Conservation (phyloP, 1,140 invertebrate genomes). For the Phymastichus coffea region DNA sequence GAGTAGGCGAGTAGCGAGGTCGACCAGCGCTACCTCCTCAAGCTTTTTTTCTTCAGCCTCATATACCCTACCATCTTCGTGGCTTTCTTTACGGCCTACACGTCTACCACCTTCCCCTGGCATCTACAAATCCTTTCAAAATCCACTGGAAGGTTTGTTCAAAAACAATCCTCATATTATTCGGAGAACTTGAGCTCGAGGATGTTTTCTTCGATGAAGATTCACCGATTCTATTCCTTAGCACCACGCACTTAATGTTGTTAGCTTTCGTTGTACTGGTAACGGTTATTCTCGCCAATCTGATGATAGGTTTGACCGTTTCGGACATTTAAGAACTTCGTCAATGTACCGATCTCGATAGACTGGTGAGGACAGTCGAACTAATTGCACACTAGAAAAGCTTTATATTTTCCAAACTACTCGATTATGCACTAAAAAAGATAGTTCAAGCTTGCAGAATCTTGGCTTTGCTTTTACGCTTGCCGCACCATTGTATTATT, state of each 20-base stretch:
- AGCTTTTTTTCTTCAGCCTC: constrained; percentile 78
- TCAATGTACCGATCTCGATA: constrained; percentile 75
- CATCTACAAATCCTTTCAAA: constrained; percentile 69
- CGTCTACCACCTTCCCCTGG: constrained; percentile 58
- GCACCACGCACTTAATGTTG: constrained; percentile 76
- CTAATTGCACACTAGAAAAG: constrained; percentile 77
- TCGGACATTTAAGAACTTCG: constrained; percentile 82
- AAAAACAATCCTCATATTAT: constrained; percentile 90
- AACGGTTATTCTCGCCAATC: constrained; percentile 81
- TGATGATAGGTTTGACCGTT: constrained; percentile 82
- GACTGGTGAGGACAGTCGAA: constrained; percentile 77
- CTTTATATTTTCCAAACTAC: constrained; percentile 74
- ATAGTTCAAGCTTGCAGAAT: constrained; percentile 66
- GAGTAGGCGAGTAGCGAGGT: constrained; percentile 64
- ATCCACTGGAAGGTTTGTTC: constrained; percentile 64
- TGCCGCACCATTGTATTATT: constrained; percentile 68
- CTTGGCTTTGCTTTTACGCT: constrained; percentile 69
- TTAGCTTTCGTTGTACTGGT: constrained; percentile 77
- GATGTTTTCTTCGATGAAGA: constrained; percentile 74
- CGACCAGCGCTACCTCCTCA: constrained; percentile 71
- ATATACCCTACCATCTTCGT: constrained; percentile 78
- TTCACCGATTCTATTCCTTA: constrained; percentile 59
- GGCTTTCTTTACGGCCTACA: constrained; percentile 69
- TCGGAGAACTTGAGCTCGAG: constrained; percentile 82
- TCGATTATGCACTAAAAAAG: constrained; percentile 66